phyloP scores from a whole-genome alignment of 2,797 vertebrate species.

The Melopsittacus undulatus region DNA sequence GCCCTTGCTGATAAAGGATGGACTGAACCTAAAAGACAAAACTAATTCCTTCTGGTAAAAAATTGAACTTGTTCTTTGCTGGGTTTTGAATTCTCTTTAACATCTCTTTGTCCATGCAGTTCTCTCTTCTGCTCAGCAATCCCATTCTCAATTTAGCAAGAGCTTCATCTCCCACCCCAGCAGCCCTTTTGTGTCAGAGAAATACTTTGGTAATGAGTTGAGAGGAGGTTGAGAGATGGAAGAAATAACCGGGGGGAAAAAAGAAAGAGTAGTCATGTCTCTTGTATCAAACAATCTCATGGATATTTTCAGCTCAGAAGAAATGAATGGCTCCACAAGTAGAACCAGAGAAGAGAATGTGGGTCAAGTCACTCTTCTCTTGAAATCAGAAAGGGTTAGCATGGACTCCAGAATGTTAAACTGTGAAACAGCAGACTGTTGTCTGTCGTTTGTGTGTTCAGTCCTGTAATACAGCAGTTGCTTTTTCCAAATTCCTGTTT shows the following conservation, averaged over 20 bases:
- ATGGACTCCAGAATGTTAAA: neutral
- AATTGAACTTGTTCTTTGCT: neutral
- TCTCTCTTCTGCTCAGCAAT: neutral
- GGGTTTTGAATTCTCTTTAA: neutral
- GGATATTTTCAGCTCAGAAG: neutral
- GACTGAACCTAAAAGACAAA: neutral
- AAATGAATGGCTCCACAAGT: neutral
- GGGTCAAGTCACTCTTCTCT: neutral
- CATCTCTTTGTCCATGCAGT: neutral
- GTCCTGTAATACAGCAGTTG: slow-evolving; percentile 18
- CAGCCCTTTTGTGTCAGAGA: neutral
- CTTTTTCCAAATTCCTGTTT: slow-evolving; percentile 13
- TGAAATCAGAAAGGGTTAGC: neutral
- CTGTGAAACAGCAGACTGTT: neutral
- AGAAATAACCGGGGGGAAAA: neutral
- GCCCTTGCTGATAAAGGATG: neutral
- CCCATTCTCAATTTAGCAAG: neutral
- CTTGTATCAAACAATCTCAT: neutral
- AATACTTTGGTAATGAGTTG: neutral
- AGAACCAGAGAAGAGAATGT: neutral
- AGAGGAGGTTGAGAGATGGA: neutral
- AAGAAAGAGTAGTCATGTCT: neutral
- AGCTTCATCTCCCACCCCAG: neutral
- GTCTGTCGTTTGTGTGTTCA: neutral
- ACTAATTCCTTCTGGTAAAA: slow-evolving; percentile 6